Evolutionary conservation across 1,140 invertebrate genomes (phyloP), one percentile per base, ranked within the genome.

Genomic region (Drosophila lini): DNA sequence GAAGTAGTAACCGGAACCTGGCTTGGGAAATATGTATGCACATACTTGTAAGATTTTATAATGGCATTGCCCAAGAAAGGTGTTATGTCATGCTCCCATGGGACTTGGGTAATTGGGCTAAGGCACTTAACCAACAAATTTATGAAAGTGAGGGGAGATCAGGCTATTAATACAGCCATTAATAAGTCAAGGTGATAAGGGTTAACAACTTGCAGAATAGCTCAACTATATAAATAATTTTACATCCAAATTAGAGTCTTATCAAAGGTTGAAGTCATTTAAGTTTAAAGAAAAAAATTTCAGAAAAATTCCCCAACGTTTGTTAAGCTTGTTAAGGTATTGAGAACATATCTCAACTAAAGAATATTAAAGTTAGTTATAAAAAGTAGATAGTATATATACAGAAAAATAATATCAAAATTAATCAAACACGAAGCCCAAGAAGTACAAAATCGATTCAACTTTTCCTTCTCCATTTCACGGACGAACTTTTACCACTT

Each of bases 81-180:
- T 70, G 65, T 71, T 71, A 71, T 74, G 65, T 76, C 56, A 58
- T 45, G 60, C 60, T 74, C 68, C 38, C 77, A 79, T 57, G 68
- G 53, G 55, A 45, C 16, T 56, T 45, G 8, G 19, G 34, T 52
- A 70, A 58, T 44, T 16, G 42, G 31, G 22, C 22, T 31, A 13
- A 36, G 8, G 11, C 31, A 61, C 13, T 55, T 63, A 11, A 34
- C 32, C 9, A 40, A 41, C 32, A 53, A 22, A 38, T 38, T 38
- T 36, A 53, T 19, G 34, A 22, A 53, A 53, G 50, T 53, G 32
- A 36, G 50, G 50, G 32, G 32, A 22, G 50, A 22, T 53, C 32
- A 36, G 50, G 50, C 50, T 22, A 53, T 53, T 53, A 53, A 53
- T 53, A 36, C 13, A 36, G 13, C 2, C 13, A 53, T 50, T 16